These are phyloP conservation scores for Acleris cristana DNA, from an alignment of 2,888 invertebrate species.

Conservation along the genomic window DNA sequence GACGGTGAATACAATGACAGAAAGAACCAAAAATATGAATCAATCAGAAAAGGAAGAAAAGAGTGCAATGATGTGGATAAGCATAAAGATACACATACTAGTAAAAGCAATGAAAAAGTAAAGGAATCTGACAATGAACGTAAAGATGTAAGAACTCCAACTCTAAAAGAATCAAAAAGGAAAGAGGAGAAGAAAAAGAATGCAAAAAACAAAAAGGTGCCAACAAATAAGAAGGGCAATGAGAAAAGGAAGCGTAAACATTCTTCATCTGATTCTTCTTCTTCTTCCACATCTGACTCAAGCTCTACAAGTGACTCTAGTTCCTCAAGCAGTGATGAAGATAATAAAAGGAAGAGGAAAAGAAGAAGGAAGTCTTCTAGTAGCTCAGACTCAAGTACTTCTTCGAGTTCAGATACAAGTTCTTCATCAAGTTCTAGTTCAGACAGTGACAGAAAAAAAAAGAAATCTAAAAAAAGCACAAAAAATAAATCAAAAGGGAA, in stretches of 20 bases:
- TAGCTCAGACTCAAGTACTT: constrained; percentile 56
- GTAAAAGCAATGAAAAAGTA: constrained; percentile 37
- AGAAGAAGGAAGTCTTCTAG: constrained; percentile 64
- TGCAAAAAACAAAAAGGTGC: constrained; percentile 41
- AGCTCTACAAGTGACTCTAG: constrained; percentile 68
- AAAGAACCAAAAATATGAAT: constrained; percentile 30
- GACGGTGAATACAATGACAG: constrained; percentile 37
- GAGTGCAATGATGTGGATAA: not conserved
- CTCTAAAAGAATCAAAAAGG: constrained; percentile 42
- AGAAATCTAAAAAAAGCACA: constrained; percentile 16
- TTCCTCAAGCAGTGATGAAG: constrained; percentile 60
- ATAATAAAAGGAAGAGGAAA: constrained; percentile 57
- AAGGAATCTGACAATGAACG: constrained; percentile 33
- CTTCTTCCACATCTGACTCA: constrained; percentile 60
- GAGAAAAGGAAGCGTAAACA: constrained; percentile 57
- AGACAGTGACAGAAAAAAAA: constrained; percentile 53
- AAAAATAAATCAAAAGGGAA: constrained; percentile 55
- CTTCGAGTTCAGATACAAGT: constrained; percentile 58
- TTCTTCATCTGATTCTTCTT: constrained; percentile 60
- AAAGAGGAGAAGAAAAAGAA: constrained; percentile 42
- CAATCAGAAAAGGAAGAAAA: constrained; percentile 13
- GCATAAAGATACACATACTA: constrained; percentile 23
- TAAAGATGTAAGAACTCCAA: constrained; percentile 43
- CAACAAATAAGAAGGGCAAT: constrained; percentile 41
- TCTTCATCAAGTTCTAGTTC: constrained; percentile 52